Percentiles rank a stretch among this genome's conserved stretches.
Evolutionary conservation across 2,797 vertebrate species (phyloP).

Genomic region (Platalea minor): DNA sequence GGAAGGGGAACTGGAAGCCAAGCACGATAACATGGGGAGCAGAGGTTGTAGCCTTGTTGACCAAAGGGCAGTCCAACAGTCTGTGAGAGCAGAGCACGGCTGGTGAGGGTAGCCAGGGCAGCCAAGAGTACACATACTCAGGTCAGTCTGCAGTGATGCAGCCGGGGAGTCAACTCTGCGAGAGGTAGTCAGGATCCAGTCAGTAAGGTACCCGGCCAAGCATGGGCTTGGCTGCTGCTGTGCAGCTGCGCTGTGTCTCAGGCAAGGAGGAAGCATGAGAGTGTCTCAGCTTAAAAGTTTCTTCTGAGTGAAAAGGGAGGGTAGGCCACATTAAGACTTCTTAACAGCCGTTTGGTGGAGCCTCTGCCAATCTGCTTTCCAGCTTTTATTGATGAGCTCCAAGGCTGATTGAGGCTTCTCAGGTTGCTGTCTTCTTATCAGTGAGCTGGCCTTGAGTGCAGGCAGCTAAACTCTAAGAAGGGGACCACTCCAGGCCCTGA

Average conservation of each 20-base stretch:
- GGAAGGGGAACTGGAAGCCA: background rate
- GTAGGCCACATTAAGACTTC: background rate
- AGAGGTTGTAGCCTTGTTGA: background rate
- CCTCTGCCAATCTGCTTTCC: background rate
- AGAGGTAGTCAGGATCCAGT: background rate
- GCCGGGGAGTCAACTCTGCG: background rate
- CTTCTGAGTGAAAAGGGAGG: background rate
- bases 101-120: background rate
- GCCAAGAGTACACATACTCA: background rate
- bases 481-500: background rate
- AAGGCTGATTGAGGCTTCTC: background rate
- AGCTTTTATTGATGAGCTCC: background rate
- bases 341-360: background rate
- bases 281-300: background rate
- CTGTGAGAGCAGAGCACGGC: background rate
- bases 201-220: background rate
- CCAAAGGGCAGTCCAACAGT: background rate
- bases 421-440: background rate
- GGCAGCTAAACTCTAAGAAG: background rate
- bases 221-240: background rate
- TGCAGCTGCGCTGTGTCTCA: background rate
- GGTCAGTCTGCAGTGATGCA: background rate
- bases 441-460: background rate
- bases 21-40: background rate
- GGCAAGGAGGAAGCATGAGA: background rate